phyloP scores from a whole-genome alignment of 2,797 vertebrate species.

The Semaprochilodus insignis region DNA sequence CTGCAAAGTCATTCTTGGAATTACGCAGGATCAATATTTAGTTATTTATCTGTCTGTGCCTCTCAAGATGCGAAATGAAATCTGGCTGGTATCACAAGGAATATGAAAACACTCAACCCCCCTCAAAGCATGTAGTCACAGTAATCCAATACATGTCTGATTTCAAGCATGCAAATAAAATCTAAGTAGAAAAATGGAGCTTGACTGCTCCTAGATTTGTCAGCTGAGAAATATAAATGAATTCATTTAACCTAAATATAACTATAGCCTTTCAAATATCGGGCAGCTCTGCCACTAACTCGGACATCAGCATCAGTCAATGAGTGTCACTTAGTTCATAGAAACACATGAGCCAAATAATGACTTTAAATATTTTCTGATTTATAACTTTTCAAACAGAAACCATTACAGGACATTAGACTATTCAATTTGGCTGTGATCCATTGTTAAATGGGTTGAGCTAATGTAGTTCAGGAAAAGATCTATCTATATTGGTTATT shows the following conservation, averaged over 20 bases:
- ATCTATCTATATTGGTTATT: slow-evolving; percentile 47
- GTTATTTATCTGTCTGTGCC: slow-evolving; percentile 57
- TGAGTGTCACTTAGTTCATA: not conserved
- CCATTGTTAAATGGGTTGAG: slow-evolving; percentile 13
- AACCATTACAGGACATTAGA: slow-evolving; percentile 39
- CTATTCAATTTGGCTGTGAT: not conserved
- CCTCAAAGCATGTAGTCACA: not conserved
- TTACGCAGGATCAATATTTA: slow-evolving; percentile 60
- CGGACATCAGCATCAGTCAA: no score
- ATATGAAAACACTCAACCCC: slow-evolving; percentile 15
- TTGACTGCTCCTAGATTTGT: not conserved
- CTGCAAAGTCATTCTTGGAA: slow-evolving; percentile 55
- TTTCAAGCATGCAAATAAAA: not conserved
- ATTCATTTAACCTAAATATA: not conserved
- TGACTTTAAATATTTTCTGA: not conserved
- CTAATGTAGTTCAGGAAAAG: slow-evolving; percentile 50
- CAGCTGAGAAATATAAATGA: not conserved
- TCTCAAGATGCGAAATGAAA: slow-evolving; percentile 50
- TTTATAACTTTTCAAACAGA: slow-evolving; percentile 38
- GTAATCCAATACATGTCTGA: slow-evolving; percentile 1
- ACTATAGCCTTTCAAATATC: no score
- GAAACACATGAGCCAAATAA: not conserved
- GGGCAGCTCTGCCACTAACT: no score
- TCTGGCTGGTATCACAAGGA: slow-evolving; percentile 16
- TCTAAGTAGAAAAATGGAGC: not conserved